Base-by-base conservation (phyloP, 92 coral and sea anemone species). In the Epizoanthus rinbou region DNA sequence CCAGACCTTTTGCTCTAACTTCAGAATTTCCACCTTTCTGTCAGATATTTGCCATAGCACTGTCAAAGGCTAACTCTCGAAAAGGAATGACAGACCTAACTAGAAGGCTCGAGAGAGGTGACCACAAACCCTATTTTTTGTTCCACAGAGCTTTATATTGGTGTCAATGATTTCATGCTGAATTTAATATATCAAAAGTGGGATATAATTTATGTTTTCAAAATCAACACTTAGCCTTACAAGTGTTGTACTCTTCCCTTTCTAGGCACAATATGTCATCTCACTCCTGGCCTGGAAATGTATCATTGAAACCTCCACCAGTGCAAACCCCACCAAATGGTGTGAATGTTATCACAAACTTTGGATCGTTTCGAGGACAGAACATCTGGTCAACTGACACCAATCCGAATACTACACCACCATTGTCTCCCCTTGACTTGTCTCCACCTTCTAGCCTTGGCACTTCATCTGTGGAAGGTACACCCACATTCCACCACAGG, bases 311-410 rank as follows among this genome's bases (percentile, higher is more conserved):
- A 11, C 93, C 57, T 75, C 86, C 62, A 84, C 91, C 18, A 41
- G 84, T 58, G 63, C 63, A 84, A 79, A 25, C 85, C 72, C 83
- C 80, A 85, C 91, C 57, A 74, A 85, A 73, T 66, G 85, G 82
- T 11, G 80, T 57, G 54, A 69, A 35, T 45, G 80, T 64, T 80
- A 75, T 84, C 63, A 84, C 94, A 41, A 86, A 71, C 80, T 85
- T 89, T 91, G 95, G 98, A 56, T 93, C 98, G 15, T 93, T 97
- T 59, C 89, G 92, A 24, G 97, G 98, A 56, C 98, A 94, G 75
- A 92, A 89, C 74, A 97, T 97, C 81, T 97, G 99, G 99, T 93
- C 97, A 74, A 78, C 88, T 83, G 92, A 91, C 53, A 73, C 94
- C 33, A 88, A 90, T 80, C 83, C 86, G 5, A 85, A 82, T 73